A percentile compares a stretch with the other conserved stretches of the same genome.
Conservation (phyloP, 35 echinoderm and acorn worm species). For the Ophiothrix spiculata region DNA sequence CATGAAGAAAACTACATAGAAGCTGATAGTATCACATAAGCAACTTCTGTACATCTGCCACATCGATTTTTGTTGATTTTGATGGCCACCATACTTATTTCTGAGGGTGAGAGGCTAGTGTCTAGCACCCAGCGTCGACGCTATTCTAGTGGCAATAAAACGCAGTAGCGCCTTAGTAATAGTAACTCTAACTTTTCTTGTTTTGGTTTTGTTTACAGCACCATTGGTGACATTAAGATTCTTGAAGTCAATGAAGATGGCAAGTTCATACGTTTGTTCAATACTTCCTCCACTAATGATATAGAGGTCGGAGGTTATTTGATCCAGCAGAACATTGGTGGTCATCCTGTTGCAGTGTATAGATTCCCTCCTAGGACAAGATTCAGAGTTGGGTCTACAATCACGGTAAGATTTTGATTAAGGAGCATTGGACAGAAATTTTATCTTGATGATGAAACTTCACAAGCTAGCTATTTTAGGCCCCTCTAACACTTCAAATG, state of each 20-base stretch:
- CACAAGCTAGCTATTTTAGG: neutral
- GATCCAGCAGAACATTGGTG: slow-evolving; percentile 97
- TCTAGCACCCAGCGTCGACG: too few relatives aligned
- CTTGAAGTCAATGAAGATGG: slow-evolving; percentile 91
- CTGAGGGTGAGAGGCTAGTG: too few relatives aligned
- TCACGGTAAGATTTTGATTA: slow-evolving; percentile 73
- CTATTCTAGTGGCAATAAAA: too few relatives aligned
- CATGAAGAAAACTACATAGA: too few relatives aligned
- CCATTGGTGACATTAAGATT: slow-evolving; percentile 81
- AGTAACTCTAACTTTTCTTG: neutral
- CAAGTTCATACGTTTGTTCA: slow-evolving; percentile 89
- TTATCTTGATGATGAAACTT: neutral
- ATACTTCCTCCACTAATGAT: slow-evolving; percentile 62
- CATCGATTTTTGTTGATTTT: too few relatives aligned
- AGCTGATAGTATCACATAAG: too few relatives aligned
- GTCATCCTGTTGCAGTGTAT: slow-evolving; percentile 94
- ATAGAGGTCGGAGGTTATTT: slow-evolving; percentile 85
- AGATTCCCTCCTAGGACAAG: slow-evolving; percentile 84
- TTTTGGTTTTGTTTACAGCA: slow-evolving; percentile 48
- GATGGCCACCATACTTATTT: too few relatives aligned
- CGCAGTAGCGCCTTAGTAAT: too few relatives aligned
- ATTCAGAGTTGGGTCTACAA: slow-evolving; percentile 66
- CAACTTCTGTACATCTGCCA: too few relatives aligned
- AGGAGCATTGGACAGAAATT: too few relatives aligned
- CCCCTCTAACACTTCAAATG: too few relatives aligned